Evolutionary conservation across 2,888 invertebrate genomes (phyloP).

Genomic region (Drosophila phalerata): DNA sequence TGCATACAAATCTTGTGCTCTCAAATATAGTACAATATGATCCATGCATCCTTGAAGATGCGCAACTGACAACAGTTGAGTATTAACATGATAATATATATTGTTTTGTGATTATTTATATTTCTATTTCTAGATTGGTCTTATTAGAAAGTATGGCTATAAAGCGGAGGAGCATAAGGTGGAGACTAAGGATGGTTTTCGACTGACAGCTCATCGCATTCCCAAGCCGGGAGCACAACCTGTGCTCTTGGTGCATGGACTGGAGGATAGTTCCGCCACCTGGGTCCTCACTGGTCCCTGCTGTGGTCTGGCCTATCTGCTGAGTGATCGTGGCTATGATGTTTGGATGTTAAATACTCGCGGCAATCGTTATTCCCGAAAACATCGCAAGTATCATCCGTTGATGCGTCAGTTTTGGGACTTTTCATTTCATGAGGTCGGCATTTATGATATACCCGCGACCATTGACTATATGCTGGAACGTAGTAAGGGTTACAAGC

Average conservation of each 20-base stretch:
- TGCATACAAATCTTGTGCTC: constrained; percentile 15
- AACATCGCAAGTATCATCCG: constrained; percentile 85
- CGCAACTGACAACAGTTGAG: constrained; percentile 32
- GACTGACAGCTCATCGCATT: constrained; percentile 91
- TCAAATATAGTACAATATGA: constrained; percentile 25
- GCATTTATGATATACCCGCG: constrained; percentile 89
- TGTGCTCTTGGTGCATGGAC: constrained; percentile 89
- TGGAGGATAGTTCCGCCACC: constrained; percentile 90
- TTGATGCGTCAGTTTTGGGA: constrained; percentile 87
- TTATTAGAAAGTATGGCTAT: constrained; percentile 87
- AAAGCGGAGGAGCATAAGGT: constrained; percentile 88
- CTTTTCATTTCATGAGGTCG: constrained; percentile 90
- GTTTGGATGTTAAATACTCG: constrained; percentile 89
- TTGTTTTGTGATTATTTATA: too few relatives aligned
- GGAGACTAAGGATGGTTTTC: constrained; percentile 91
- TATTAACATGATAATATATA: too few relatives aligned
- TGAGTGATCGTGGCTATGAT: constrained; percentile 86
- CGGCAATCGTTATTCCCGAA: constrained; percentile 88
- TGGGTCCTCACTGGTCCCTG: constrained; percentile 90
- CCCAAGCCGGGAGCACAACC: constrained; percentile 86
- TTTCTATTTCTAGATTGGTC: constrained; percentile 54
- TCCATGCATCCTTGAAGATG: constrained; percentile 37
- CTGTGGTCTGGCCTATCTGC: constrained; percentile 87
- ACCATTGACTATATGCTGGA: constrained; percentile 87
- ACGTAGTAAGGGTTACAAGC: constrained; percentile 84